A percentile compares a stretch with the other conserved stretches of the same genome.
Evolutionary conservation across 2,888 invertebrate species (phyloP).

Genomic region (Pharmacophagus antenor): DNA sequence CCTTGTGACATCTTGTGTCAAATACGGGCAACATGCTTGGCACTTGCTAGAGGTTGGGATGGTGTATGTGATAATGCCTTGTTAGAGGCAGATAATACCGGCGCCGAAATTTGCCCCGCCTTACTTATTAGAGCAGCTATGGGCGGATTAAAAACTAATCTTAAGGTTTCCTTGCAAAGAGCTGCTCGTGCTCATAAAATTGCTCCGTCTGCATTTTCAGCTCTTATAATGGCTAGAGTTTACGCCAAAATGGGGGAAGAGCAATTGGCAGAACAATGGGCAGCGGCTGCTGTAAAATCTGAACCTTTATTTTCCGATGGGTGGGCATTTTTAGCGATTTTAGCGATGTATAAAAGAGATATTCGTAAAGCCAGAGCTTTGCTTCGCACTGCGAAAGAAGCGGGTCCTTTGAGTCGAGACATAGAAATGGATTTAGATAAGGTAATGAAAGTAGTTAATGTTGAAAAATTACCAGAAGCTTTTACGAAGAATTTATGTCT

Average conservation of each 20-base stretch:
- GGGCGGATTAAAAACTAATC: constrained; percentile 47
- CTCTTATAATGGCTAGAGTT: constrained; percentile 58
- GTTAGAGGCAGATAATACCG: constrained; percentile 53
- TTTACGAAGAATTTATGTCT: constrained; percentile 60
- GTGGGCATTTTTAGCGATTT: constrained; percentile 64
- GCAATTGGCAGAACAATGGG: constrained; percentile 64
- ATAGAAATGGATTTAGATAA: constrained; percentile 54
- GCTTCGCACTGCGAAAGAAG: constrained; percentile 65
- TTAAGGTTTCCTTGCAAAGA: constrained; percentile 56
- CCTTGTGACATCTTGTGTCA: constrained; percentile 61
- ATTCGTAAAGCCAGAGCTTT: constrained; percentile 56
- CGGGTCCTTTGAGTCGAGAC: constrained; percentile 56
- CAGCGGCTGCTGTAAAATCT: constrained; percentile 58
- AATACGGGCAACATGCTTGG: constrained; percentile 58
- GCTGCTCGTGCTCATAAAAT: constrained; percentile 65
- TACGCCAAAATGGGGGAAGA: constrained; percentile 52
- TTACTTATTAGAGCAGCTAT: constrained; percentile 58
- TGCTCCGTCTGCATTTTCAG: constrained; percentile 60
- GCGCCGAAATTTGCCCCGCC: constrained; percentile 49
- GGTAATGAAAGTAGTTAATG: constrained; percentile 46
- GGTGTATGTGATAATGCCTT: constrained; percentile 54
- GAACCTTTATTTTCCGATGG: constrained; percentile 68
- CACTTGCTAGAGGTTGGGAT: constrained; percentile 56
- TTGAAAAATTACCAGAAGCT: constrained; percentile 53
- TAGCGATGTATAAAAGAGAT: constrained; percentile 57